A percentile compares a stretch with the other conserved stretches of the same genome.
These are phyloP conservation scores for Conus betulinus DNA, from an alignment of 1,140 invertebrate species.

Conservation along the genomic window DNA sequence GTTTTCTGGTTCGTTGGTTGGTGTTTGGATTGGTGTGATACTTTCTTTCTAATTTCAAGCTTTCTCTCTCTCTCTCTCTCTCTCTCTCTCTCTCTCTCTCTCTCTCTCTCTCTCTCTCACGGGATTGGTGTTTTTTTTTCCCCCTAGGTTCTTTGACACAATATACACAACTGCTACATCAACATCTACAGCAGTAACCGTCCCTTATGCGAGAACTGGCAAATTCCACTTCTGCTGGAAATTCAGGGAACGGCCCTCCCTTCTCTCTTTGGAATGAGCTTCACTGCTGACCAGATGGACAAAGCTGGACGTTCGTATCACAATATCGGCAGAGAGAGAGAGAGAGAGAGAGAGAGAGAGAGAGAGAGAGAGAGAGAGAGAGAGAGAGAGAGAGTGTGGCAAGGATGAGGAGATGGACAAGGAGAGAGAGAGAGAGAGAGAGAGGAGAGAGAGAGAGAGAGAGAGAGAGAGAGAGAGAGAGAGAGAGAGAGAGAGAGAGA, in stretches of 20 bases:
- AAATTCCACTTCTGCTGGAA: slow-evolving; percentile 41
- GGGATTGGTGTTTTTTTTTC: neutral
- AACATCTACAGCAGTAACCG: slow-evolving; percentile 18
- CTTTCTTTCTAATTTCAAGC: no score
- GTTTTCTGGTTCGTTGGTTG: no score
- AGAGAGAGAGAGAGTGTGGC: neutral
- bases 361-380: no score
- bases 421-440: no score
- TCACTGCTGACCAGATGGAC: slow-evolving; percentile 32
- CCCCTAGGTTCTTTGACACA: slow-evolving; percentile 30
- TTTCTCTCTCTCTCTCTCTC: no score
- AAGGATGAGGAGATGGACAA: neutral
- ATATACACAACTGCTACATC: slow-evolving; percentile 26
- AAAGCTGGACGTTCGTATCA: slow-evolving; percentile 28
- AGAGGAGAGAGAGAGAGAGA: no score
- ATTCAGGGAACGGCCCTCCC: slow-evolving; percentile 37
- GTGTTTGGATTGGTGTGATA: no score
- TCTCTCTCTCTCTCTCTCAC: no score
- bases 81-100: no score
- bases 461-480: no score
- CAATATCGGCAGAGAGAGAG: no score
- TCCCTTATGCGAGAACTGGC: slow-evolving; percentile 36
- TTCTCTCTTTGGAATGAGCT: slow-evolving; percentile 38
- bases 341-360: no score
- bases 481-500: neutral